Conservation (phyloP, 2,888 invertebrate genomes). For the Drosophila rubida region DNA sequence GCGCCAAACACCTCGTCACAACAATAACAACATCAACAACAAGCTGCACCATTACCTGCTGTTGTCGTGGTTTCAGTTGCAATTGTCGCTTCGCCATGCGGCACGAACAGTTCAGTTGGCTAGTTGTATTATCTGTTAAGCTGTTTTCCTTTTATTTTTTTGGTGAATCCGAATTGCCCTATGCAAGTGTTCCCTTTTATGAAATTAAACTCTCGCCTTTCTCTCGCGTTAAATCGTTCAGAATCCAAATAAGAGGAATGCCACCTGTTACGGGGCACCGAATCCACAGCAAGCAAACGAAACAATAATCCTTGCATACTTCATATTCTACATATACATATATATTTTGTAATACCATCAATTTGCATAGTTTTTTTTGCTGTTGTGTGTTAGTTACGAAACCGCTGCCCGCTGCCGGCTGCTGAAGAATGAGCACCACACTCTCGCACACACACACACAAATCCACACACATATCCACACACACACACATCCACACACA, state of each 20-base stretch:
- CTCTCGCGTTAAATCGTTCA: slow-evolving; percentile 21
- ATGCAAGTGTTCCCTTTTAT: slow-evolving; percentile 12
- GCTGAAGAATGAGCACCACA: slow-evolving; percentile 21
- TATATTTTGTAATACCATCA: slow-evolving; percentile 27
- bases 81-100: slow-evolving; percentile 27
- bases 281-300: slow-evolving; percentile 3
- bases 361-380: slow-evolving; percentile 32
- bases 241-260: background rate
- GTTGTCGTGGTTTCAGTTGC: slow-evolving; percentile 30
- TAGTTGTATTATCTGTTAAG: slow-evolving; percentile 62
- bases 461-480: slow-evolving; percentile 16
- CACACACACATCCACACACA: no score
- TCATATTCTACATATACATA: slow-evolving; percentile 17
- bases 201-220: slow-evolving; percentile 28
- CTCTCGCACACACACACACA: slow-evolving; percentile 7
- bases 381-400: slow-evolving; percentile 50
- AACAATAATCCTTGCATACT: slow-evolving; percentile 11
- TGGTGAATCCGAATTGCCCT: background rate
- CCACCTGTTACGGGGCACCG: background rate
- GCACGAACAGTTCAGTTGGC: slow-evolving; percentile 46
- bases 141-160: slow-evolving; percentile 41
- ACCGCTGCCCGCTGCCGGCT: slow-evolving; percentile 21
- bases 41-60: background rate
- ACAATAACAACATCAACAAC: background rate
- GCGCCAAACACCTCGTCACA: slow-evolving; percentile 27